Evolutionary conservation across 2,113 vertebrate species (phyloP), one percentile per base, ranked within the genome.

Genomic region (Bucco capensis): DNA sequence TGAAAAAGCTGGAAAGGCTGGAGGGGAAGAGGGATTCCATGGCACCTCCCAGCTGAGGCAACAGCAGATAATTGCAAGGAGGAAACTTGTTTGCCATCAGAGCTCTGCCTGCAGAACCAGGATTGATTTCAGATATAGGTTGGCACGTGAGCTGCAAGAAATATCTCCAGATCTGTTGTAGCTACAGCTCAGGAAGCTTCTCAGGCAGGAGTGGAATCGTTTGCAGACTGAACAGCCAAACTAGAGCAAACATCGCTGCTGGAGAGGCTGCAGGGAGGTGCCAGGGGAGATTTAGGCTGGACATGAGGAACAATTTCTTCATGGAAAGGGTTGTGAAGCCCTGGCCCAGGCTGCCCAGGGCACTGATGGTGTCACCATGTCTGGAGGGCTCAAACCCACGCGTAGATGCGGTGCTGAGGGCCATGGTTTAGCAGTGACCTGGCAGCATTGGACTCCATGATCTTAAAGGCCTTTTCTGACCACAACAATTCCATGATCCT

Each of bases 1-100:
- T 28, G 78, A 53, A 69, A 84, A 89, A 85, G 66, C 87, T 78
- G 84, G 71, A 38, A 85, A 57, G 23, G 3, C 87, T 93, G 23
- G 62, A 85, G 35, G 82, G 62, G 53, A 27, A 53, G 25, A 30
- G 50, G 6, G 7, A 76, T 85, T 53, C 21, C 8, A 38, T 18
- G 84, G 84, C 92, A 60, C 44, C 64, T 87, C 22, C 1, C 9
- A 3, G 31, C 78, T 42, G 25, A 42, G 50, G 62, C 57, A 92
- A 66, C 50, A 12, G 70, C 50, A 46, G 70, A 65, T 49, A 76
- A 83, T 2, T 51, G 65, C 56, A 69, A 72, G n/a, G 61, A 18
- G 31, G 28, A 79, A 87, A 74, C 65, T 53, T 0, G 1, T 82
- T 88, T 66, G 19, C 78, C 40, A 16, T 27, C 1, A 3, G 40